These are phyloP conservation scores for Poecilus cupreus DNA, from an alignment of 2,888 invertebrate species.

Conservation along the genomic window DNA sequence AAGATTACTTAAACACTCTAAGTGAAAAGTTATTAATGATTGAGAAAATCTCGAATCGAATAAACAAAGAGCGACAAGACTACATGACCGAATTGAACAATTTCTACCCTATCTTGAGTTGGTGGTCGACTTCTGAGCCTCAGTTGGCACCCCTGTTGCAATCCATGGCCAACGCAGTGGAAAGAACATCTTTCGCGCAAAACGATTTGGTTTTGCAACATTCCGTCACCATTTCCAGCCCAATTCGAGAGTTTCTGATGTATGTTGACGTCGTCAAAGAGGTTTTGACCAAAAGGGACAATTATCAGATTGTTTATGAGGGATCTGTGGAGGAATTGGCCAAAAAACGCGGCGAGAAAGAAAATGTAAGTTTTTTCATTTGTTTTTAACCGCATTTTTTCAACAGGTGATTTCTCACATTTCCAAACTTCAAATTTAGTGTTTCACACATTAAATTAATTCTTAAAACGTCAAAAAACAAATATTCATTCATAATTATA, in stretches of 20 bases:
- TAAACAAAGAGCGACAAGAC: conserved; percentile 79
- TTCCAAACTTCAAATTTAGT: no score
- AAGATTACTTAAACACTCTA: conserved; percentile 77
- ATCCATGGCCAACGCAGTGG: conserved; percentile 73
- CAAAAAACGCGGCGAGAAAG: conserved; percentile 78
- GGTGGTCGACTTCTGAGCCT: conserved; percentile 78
- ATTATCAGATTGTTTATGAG: conserved; percentile 80
- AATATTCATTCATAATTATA: no score
- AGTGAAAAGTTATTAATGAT: conserved; percentile 78
- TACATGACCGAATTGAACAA: conserved; percentile 76
- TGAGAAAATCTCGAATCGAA: conserved; percentile 79
- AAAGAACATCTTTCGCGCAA: conserved; percentile 74
- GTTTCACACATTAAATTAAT: no score
- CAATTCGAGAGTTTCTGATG: conserved; percentile 78
- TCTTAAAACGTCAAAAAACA: no score
- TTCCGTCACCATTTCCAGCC: conserved; percentile 71
- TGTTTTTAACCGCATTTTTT: conserved; percentile 53
- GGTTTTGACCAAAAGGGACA: conserved; percentile 78
- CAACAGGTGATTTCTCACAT: no score
- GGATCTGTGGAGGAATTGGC: conserved; percentile 78
- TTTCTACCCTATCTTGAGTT: conserved; percentile 77
- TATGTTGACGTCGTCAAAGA: conserved; percentile 82
- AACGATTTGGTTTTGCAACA: conserved; percentile 72
- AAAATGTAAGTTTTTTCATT: conserved; percentile 73
- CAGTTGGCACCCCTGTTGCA: conserved; percentile 73